A percentile compares a stretch with the other conserved stretches of the same genome.
Conservation (phyloP, 2,797 vertebrate genomes). For the Anabacerthia variegaticeps region DNA sequence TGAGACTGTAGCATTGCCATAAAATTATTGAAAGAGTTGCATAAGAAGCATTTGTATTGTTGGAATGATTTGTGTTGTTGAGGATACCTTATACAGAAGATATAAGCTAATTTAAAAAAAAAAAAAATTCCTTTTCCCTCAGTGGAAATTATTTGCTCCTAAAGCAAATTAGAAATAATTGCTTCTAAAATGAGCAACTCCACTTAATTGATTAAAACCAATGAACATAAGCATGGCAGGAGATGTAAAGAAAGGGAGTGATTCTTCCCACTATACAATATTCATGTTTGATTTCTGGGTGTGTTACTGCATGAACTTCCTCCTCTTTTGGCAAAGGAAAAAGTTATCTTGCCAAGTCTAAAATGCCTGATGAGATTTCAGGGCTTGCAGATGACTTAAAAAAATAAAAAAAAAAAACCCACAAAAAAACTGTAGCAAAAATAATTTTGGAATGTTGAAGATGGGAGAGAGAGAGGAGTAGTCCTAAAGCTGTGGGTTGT, state of each 20-base stretch:
- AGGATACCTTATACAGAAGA: not conserved
- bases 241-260: not conserved
- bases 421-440: not conserved
- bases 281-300: not conserved
- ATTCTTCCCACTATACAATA: not conserved
- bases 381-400: not conserved
- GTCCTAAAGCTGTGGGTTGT: not conserved
- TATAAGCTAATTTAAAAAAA: fast-evolving
- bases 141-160: not conserved
- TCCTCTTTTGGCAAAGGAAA: slow-evolving; percentile 33
- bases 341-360: slow-evolving; percentile 6
- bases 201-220: not conserved
- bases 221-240: not conserved
- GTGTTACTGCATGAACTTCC: not conserved
- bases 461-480: not conserved
- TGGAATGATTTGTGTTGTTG: not conserved
- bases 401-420: not conserved
- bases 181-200: not conserved
- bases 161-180: not conserved
- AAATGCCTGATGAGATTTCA: not conserved
- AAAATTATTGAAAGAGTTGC: not conserved
- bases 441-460: not conserved
- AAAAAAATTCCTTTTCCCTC: fast-evolving
- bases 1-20: not conserved
- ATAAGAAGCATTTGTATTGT: not conserved